Base-by-base conservation (phyloP, 2,888 invertebrate species). In the Andrena hattorfiana region DNA sequence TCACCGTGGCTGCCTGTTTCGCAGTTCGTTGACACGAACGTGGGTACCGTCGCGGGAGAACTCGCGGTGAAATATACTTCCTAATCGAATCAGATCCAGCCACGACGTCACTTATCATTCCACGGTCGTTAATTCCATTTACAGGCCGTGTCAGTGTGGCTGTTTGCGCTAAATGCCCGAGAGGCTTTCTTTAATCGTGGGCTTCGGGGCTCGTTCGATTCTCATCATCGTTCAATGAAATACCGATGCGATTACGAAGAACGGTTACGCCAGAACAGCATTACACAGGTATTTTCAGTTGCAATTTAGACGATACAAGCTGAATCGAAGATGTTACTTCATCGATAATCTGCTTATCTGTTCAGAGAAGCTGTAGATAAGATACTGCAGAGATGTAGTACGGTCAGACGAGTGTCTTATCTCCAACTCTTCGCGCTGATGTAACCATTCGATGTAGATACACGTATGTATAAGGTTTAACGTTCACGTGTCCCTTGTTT, bases 1-100 rank as follows among this genome's bases (percentile, higher is more conserved):
- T 28, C 6, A 60, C 28, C 16, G 23, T 0, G 20, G 13, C 3
- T 28, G 48, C 26, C 2, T 0, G 4, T 28, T 16, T 26, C 30
- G 6, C 49, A 23, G 83, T 79, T 79, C 84, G 79, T 84, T 78
- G 89, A 83, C 87, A 85, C 74, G 42, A 20, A 23, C 75, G 76
- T 78, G 75, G 42, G 48, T 30, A 42, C 49, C 70, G 72, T 30
- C 72, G 73, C 78, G 73, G 64, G 77, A 42, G 42, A 42, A 63
- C 74, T 10, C 60, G 23, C 63, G 69, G 79, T 83, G 77, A 85
- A 86, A 91, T 89, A 91, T 85, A 89, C 90, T 92, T 93, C 90
- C 89, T 93, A 93, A 93, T 93, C 91, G 90, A 92, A 92, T 93
- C 91, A 93, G 89, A 91, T 90, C 86, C 88, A 88, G 81, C 74